phyloP scores from a whole-genome alignment of 2,888 invertebrate species.

The Drosophila affinis region DNA sequence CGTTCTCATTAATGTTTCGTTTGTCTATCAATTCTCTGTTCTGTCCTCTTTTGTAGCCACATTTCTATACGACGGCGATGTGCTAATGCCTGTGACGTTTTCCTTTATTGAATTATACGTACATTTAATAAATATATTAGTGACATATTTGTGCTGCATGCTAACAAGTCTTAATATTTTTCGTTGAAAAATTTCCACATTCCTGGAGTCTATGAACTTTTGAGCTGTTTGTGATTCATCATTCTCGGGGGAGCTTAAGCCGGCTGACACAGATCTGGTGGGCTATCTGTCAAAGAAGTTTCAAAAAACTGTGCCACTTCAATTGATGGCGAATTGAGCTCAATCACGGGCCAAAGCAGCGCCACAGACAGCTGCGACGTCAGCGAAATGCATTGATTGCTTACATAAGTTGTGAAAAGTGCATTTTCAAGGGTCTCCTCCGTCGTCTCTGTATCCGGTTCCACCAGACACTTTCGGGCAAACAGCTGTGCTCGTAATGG shows the following conservation, averaged over 20 bases:
- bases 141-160: conserved; percentile 56
- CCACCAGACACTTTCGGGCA: conserved; percentile 24
- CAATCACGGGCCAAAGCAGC: conserved; percentile 35
- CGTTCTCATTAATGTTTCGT: conserved; percentile 63
- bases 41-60: background rate
- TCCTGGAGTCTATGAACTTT: background rate
- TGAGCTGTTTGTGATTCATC: background rate
- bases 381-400: conserved; percentile 32
- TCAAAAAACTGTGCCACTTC: conserved; percentile 33
- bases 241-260: background rate
- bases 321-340: conserved; percentile 57
- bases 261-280: background rate
- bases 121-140: conserved; percentile 57
- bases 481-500: conserved; percentile 18
- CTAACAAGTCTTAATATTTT: conserved; percentile 40
- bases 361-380: conserved; percentile 2
- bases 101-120: conserved; percentile 56
- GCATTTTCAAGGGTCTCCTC: conserved; percentile 8
- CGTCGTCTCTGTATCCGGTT: conserved; percentile 5
- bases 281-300: conserved; percentile 17
- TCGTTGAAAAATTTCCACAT: conserved; percentile 41
- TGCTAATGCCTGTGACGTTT: conserved; percentile 64
- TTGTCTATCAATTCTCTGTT: conserved; percentile 35
- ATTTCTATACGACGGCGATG: conserved; percentile 29
- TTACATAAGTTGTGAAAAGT: conserved; percentile 21